Evolutionary conservation across 2,888 invertebrate genomes (phyloP).

Genomic region (Malthinus seriepunctatus): DNA sequence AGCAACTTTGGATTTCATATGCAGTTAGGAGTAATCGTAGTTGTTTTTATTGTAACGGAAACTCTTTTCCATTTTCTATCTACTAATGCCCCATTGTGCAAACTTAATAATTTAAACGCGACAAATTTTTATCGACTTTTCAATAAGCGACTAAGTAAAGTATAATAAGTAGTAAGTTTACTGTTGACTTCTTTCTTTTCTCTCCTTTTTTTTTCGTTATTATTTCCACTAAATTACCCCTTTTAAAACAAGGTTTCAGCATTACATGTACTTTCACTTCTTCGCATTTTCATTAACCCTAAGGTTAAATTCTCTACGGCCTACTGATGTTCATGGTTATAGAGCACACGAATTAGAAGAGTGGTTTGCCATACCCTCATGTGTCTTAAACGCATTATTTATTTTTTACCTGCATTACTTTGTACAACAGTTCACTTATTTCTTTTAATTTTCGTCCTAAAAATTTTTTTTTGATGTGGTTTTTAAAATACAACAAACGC

Average conservation of each 20-base stretch:
- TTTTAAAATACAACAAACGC: no score
- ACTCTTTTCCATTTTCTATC: no score
- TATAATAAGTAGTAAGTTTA: no score
- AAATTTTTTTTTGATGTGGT: no score
- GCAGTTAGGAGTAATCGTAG: background rate
- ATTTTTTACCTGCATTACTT: background rate
- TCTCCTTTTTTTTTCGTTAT: no score
- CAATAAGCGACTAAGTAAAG: conserved; percentile 1
- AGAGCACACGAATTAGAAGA: conserved; percentile 1
- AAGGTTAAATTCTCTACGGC: conserved; percentile 5
- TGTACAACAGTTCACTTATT: conserved; percentile 1
- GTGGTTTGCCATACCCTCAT: background rate
- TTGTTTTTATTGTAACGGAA: no score
- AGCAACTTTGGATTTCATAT: conserved; percentile 2
- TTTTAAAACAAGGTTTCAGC: conserved; percentile 5
- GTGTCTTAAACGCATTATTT: background rate
- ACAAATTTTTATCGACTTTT: no score
- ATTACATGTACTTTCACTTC: conserved; percentile 3
- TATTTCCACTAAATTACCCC: background rate
- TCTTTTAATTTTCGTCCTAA: no score
- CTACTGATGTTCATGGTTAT: conserved; percentile 4
- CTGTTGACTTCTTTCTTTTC: no score
- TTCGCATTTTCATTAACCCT: conserved; percentile 7
- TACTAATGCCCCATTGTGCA: no score
- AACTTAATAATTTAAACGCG: no score